These are phyloP conservation scores for Monomorium pharaonis DNA, from an alignment of 1,140 invertebrate species.

Conservation along the genomic window DNA sequence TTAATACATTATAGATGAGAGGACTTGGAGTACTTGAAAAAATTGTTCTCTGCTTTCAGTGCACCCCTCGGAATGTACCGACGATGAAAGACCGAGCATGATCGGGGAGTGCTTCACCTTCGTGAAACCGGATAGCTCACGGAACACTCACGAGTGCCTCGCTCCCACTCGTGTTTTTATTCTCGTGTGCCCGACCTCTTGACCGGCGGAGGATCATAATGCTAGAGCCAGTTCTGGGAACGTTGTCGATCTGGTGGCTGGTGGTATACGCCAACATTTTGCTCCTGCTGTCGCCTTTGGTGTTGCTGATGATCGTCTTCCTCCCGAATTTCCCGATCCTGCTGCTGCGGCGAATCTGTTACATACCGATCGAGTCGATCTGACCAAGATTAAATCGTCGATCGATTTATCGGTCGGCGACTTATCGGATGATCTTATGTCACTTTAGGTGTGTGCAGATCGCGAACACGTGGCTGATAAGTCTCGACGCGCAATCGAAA, in stretches of 20 bases:
- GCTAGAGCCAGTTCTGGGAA: slow-evolving; percentile 77
- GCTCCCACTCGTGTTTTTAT: slow-evolving; percentile 5
- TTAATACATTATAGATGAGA: neutral
- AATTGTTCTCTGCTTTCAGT: slow-evolving; percentile 37
- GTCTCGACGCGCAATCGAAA: neutral
- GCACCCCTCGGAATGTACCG: neutral
- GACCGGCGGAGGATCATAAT: slow-evolving; percentile 67
- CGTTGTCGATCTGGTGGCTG: slow-evolving; percentile 81
- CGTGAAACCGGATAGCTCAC: slow-evolving; percentile 30
- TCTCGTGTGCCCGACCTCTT: slow-evolving; percentile 8
- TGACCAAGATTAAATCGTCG: slow-evolving; percentile 58
- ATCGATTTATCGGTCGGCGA: neutral
- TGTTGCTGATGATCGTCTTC: slow-evolving; percentile 79
- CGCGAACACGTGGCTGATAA: neutral
- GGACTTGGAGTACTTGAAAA: neutral
- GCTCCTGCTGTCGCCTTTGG: slow-evolving; percentile 80
- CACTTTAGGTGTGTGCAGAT: neutral
- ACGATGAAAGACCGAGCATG: slow-evolving; percentile 46
- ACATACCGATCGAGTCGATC: slow-evolving; percentile 82
- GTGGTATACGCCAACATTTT: slow-evolving; percentile 79
- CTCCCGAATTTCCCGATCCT: slow-evolving; percentile 82
- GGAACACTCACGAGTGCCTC: slow-evolving; percentile 27
- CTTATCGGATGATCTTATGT: neutral
- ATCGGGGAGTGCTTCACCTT: neutral
- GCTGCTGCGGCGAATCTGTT: slow-evolving; percentile 81